These are phyloP conservation scores for Rhogogaster chlorosoma DNA, from an alignment of 2,888 invertebrate genomes.

Conservation along the genomic window DNA sequence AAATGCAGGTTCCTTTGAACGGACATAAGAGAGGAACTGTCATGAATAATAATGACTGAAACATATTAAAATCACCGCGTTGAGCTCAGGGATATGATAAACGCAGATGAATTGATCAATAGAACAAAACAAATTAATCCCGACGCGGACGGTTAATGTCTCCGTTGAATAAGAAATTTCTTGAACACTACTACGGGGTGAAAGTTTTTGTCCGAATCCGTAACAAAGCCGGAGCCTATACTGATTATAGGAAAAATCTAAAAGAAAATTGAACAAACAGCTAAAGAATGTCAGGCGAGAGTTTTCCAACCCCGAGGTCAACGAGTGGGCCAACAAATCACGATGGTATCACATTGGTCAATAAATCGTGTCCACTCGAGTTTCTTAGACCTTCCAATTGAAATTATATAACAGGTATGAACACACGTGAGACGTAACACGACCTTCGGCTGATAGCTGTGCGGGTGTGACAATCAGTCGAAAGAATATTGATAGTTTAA, in stretches of 20 bases:
- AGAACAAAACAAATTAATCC: not conserved
- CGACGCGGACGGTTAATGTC: too few relatives aligned
- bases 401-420: conserved; percentile 39
- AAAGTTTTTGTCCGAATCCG: not conserved
- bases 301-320: conserved; percentile 36
- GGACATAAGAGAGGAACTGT: not conserved
- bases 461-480: conserved; percentile 47
- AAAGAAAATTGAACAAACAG: not conserved
- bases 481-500: conserved; percentile 44
- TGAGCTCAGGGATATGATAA: not conserved
- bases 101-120: not conserved
- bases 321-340: not conserved
- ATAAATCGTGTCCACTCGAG: conserved; percentile 21
- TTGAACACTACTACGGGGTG: not conserved
- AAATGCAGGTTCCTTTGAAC: not conserved
- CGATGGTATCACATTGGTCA: conserved; percentile 24
- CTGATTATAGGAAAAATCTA: not conserved
- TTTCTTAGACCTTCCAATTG: conserved; percentile 37
- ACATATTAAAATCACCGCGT: not conserved
- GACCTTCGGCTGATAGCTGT: conserved; percentile 42
- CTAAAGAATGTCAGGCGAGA: not conserved
- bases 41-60: not conserved
- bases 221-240: not conserved
- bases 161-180: not conserved
- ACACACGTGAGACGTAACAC: conserved; percentile 42